Conservation (phyloP, 53 echinoderm and acorn worm genomes). For the Hippasteria phrygiana region DNA sequence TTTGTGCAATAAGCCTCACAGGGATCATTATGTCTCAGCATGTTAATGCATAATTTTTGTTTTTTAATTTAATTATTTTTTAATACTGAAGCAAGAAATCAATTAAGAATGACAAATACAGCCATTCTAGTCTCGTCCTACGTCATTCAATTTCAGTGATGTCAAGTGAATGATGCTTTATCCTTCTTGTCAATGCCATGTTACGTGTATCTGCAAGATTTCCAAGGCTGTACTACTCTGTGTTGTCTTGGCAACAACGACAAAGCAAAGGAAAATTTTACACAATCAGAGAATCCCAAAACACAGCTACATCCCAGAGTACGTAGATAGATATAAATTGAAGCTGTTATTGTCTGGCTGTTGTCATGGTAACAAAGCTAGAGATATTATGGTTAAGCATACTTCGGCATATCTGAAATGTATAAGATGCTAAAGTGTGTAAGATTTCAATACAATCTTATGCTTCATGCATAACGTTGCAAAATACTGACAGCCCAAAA, state of each 20-base stretch:
- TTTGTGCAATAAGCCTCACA: too few species aligned
- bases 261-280: neutral
- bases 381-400: neutral
- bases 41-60: neutral
- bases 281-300: neutral
- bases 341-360: neutral
- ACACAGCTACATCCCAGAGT: neutral
- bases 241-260: constrained; percentile 20
- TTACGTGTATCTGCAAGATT: too few species aligned
- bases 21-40: too few species aligned
- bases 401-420: neutral
- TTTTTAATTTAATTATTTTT: neutral
- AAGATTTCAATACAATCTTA: too few species aligned
- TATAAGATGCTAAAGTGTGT: too few species aligned
- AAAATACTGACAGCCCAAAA: too few species aligned
- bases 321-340: neutral
- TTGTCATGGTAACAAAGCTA: neutral
- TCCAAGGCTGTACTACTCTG: neutral
- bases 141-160: neutral
- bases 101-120: neutral
- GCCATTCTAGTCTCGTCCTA: too few species aligned
- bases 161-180: neutral
- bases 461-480: too few species aligned
- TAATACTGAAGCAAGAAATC: neutral
- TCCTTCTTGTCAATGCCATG: neutral